Base-by-base conservation (phyloP, 2,888 invertebrate genomes). In the Phasia obesa region DNA sequence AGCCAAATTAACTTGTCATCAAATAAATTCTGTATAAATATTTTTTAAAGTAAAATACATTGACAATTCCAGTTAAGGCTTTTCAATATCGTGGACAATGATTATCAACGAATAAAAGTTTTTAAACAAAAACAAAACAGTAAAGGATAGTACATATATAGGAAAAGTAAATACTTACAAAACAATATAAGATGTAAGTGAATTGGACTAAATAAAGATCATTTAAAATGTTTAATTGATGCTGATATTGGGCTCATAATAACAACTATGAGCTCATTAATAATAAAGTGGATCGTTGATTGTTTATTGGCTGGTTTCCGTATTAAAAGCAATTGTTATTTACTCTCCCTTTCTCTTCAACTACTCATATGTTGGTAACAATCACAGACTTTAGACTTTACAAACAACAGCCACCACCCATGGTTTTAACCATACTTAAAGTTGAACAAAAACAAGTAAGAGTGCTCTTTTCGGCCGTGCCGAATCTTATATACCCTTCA, bases 171-270 rank as follows among this genome's bases (percentile, higher is more conserved):
- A 60, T 23, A 76, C 17, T 67, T 9, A 25, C n/a, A 23, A 67
- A 57, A 35, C 6, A 9, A 55, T 31, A 60, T 23, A 71, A 49
- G 19, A 42, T 17, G 49, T 15, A 23, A n/a, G n/a, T n/a, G n/a
- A n/a, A 71, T 42, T 75, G 17, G 62, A 77, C 19, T 25, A 17
- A 79, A 76, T 71, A 83, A 83, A 78, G 74, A 78, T 55, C 71
- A 83, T 79, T 83, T 83, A 76, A 71, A 79, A 82, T 82, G 79
- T 83, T 83, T 83, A 83, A 83, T 83, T 83, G 83, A 79, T 79
- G 75, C 75, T 83, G 83, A 83, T 83, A 71, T 79, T 79, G 57
- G 49, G 71, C n/a, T 53, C 75, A 67, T 76, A 79, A 83, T 83
- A 83, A 60, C 70, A 71, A 83, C 71, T 67, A 59, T 79, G 79